phyloP scores from a whole-genome alignment of 2,797 vertebrate genomes.

The Chrosomus eos region DNA sequence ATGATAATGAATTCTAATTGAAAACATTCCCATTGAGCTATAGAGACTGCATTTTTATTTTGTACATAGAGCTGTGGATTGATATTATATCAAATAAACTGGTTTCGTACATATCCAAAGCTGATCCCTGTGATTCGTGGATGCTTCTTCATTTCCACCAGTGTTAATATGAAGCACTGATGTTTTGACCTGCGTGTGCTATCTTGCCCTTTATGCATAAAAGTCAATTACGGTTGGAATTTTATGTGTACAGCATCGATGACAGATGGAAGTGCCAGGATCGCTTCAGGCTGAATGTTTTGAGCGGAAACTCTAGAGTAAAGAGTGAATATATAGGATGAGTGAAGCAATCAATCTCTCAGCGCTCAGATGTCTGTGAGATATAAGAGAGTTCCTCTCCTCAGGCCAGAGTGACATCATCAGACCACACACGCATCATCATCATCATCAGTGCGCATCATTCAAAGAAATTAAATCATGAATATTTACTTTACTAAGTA shows the following conservation, averaged over 20 bases:
- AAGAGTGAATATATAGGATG: conserved; percentile 13
- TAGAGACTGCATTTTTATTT: conserved; percentile 79
- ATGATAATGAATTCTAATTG: conserved; percentile 57
- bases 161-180: neutral
- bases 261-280: neutral
- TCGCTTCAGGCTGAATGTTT: neutral
- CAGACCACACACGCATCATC: neutral
- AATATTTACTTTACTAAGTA: neutral
- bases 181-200: neutral
- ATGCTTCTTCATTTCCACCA: neutral
- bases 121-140: conserved; percentile 3
- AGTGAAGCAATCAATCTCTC: conserved; percentile 3
- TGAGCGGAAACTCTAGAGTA: neutral
- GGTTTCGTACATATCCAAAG: conserved; percentile 76
- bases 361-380: neutral
- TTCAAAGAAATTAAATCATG: neutral
- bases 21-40: conserved; percentile 74
- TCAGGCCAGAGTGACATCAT: neutral
- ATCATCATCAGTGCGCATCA: neutral
- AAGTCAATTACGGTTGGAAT: neutral
- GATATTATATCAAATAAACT: conserved; percentile 82
- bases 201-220: neutral
- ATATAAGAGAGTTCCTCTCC: conserved; percentile 19
- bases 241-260: neutral
- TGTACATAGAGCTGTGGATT: conserved; percentile 81